Evolutionary conservation across 2,113 vertebrate genomes (phyloP).

Genomic region (Carlito syrichta): DNA sequence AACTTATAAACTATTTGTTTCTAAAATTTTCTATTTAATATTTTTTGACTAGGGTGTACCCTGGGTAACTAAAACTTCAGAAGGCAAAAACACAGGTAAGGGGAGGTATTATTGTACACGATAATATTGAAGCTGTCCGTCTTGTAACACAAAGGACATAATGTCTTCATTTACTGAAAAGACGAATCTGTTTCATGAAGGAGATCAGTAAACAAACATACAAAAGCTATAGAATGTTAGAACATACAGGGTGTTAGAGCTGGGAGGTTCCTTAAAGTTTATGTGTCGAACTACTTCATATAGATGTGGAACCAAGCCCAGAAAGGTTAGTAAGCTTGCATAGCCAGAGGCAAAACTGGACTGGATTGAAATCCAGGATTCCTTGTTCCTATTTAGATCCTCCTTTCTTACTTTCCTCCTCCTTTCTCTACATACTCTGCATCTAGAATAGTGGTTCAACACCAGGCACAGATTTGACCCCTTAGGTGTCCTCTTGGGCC

Average conservation of each 20-base stretch:
- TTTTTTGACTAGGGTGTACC: neutral
- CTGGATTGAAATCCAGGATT: neutral
- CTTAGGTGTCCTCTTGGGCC: neutral
- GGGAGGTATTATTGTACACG: neutral
- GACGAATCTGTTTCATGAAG: neutral
- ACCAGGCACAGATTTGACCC: neutral
- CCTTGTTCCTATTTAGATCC: neutral
- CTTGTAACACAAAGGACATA: neutral
- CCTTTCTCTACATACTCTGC: neutral
- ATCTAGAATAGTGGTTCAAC: neutral
- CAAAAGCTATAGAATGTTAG: neutral
- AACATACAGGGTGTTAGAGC: neutral
- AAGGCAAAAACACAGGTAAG: neutral
- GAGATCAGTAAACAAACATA: neutral
- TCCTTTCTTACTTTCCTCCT: no score
- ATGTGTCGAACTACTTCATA: neutral
- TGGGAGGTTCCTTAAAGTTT: neutral
- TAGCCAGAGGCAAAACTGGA: neutral
- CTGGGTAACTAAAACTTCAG: neutral
- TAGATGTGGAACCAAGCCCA: neutral
- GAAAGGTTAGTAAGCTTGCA: neutral
- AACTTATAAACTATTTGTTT: neutral
- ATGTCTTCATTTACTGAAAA: slow-evolving; percentile 6
- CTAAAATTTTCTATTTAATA: neutral
- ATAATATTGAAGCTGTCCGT: neutral